Evolutionary conservation across 53 echinoderm and acorn worm species (phyloP).

Genomic region (Hippasteria phrygiana): DNA sequence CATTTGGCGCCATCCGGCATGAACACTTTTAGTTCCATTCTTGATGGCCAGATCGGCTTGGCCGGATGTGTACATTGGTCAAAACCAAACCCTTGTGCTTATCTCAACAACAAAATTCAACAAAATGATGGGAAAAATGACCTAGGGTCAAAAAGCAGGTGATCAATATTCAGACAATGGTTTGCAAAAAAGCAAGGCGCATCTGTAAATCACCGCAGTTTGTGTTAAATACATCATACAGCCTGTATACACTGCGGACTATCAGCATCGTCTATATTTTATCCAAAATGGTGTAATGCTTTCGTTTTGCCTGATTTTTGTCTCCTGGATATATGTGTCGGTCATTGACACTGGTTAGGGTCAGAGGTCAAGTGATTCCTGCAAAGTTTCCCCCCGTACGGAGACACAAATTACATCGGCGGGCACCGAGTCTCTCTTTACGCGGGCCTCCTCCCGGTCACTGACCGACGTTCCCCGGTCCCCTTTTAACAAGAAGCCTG

Average conservation of each 20-base stretch:
- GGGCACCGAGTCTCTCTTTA: constrained; percentile 2
- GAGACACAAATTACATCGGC: constrained; percentile 10
- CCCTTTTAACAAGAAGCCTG: constrained; percentile 54
- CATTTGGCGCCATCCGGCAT: too few species aligned
- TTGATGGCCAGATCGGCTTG: too few species aligned
- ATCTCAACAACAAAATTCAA: background rate
- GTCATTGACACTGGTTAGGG: constrained; percentile 53
- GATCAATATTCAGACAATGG: background rate
- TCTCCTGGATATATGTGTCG: constrained; percentile 30
- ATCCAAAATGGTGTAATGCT: background rate
- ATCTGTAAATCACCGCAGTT: background rate
- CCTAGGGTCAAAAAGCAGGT: background rate
- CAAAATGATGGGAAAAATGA: background rate
- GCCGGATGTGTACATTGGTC: too few species aligned
- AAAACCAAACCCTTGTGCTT: background rate
- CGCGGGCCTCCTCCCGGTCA: constrained; percentile 6
- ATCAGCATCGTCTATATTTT: background rate
- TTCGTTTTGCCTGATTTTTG: background rate
- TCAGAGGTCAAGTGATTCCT: constrained; percentile 53
- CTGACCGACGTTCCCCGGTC: constrained; percentile 35
- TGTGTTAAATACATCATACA: background rate
- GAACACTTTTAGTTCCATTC: too few species aligned
- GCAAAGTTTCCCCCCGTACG: constrained; percentile 26
- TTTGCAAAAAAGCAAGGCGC: background rate
- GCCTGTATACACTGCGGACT: background rate